Conservation (phyloP, 2,888 invertebrate species). For the Nephrocerus scutellatus region DNA sequence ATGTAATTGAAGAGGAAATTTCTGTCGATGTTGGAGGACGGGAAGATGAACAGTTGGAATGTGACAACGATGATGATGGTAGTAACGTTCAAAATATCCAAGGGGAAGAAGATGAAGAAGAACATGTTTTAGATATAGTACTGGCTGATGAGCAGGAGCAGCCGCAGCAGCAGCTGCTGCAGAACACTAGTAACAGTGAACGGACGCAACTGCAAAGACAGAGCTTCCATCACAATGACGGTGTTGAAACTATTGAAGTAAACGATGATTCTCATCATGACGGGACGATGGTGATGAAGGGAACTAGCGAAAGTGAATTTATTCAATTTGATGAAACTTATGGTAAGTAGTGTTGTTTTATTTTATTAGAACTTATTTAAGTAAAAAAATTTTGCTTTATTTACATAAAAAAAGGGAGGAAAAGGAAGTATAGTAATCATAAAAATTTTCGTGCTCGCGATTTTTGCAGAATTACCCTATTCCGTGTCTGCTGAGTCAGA, state of each 20-base stretch:
- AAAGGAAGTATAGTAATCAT: too few relatives aligned
- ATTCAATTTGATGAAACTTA: constrained; percentile 25
- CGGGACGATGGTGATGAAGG: constrained; percentile 15
- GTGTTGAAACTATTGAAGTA: constrained; percentile 21
- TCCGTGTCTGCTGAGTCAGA: too few relatives aligned
- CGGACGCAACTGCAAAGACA: too few relatives aligned
- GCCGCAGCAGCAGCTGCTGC: neutral
- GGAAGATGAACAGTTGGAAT: constrained; percentile 6
- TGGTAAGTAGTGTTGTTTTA: constrained; percentile 22
- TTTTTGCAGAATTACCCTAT: too few relatives aligned
- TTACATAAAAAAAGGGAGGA: too few relatives aligned
- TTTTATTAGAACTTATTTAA: too few relatives aligned
- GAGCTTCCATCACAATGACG: constrained; percentile 10
- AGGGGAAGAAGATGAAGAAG: constrained; percentile 24
- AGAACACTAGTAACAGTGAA: too few relatives aligned
- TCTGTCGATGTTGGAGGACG: neutral
- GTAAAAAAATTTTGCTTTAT: too few relatives aligned
- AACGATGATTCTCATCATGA: too few relatives aligned
- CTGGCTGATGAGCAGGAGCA: constrained; percentile 5
- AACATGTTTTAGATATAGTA: constrained; percentile 13
- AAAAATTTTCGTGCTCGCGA: too few relatives aligned
- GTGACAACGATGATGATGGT: constrained; percentile 12
- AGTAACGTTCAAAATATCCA: constrained; percentile 16
- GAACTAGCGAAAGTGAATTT: constrained; percentile 23
- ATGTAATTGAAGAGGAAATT: constrained; percentile 19